Percentiles rank a stretch among this genome's conserved stretches.
Evolutionary conservation across 2,113 vertebrate species (phyloP).

Genomic region (Amazona guildingii): DNA sequence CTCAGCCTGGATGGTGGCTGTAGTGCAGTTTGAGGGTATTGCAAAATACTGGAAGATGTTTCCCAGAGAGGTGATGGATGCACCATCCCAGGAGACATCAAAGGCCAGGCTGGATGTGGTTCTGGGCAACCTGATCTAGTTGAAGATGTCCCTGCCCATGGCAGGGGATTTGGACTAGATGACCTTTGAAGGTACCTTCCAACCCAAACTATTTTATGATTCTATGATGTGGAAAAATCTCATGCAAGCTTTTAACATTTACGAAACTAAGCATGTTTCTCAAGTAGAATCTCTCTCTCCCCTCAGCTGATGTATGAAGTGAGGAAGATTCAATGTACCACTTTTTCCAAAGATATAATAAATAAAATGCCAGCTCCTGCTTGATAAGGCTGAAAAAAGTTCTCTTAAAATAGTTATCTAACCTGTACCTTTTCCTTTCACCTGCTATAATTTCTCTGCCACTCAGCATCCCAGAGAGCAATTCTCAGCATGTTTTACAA

Average conservation of each 20-base stretch:
- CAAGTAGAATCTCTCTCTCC: background rate
- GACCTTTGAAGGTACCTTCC: background rate
- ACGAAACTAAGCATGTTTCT: background rate
- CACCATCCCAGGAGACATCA: background rate
- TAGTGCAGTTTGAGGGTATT: background rate
- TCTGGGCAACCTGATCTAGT: background rate
- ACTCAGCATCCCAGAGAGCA: constrained; percentile 41
- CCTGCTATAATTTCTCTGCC: constrained; percentile 45
- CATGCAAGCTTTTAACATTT: background rate
- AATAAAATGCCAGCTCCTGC: background rate
- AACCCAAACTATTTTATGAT: background rate
- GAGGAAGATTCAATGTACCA: background rate
- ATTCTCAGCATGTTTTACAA: constrained; percentile 48
- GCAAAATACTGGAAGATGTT: too few relatives aligned
- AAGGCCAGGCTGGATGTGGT: background rate
- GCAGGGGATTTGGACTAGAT: background rate
- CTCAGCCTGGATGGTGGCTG: background rate
- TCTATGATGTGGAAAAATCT: background rate
- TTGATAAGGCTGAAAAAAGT: background rate
- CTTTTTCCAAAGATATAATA: background rate
- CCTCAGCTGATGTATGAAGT: background rate
- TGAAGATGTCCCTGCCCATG: background rate
- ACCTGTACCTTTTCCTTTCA: constrained; percentile 33
- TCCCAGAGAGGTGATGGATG: background rate
- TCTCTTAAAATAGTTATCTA: constrained; percentile 41